These are phyloP conservation scores for Zeus faber DNA, from an alignment of 2,113 vertebrate genomes.

Conservation along the genomic window DNA sequence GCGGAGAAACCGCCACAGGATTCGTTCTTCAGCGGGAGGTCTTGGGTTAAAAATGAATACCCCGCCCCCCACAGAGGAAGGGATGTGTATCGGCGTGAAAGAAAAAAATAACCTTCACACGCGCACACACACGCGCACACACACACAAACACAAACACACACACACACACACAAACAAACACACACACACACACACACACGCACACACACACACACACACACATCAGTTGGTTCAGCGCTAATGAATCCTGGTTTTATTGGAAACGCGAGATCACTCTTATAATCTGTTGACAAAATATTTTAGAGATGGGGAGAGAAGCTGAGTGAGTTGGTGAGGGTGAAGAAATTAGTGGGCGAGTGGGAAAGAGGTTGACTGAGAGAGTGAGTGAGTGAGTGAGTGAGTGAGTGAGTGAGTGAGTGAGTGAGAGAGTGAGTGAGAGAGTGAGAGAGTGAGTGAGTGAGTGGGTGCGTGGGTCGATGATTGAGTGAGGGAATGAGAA, in stretches of 20 bases:
- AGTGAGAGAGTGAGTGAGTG: too few relatives aligned
- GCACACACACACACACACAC: slow-evolving; percentile 7
- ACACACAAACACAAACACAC: neutral
- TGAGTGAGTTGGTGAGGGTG: too few relatives aligned
- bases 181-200: slow-evolving; percentile 4
- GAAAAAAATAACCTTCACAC: slow-evolving; percentile 45
- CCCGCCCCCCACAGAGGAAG: slow-evolving; percentile 65
- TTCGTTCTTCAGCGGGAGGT: slow-evolving; percentile 72
- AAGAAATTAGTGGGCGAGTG: too few relatives aligned
- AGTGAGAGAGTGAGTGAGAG: too few relatives aligned
- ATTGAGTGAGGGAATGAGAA: neutral
- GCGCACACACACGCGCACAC: neutral
- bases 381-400: neutral
- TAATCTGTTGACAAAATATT: too few relatives aligned
- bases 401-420: neutral
- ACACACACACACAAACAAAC: slow-evolving; percentile 20
- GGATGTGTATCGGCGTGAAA: slow-evolving; percentile 47
- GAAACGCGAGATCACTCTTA: too few relatives aligned
- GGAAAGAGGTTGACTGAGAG: neutral
- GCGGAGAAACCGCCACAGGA: slow-evolving; percentile 71
- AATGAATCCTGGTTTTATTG: too few relatives aligned
- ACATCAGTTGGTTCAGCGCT: too few relatives aligned
- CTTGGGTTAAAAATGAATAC: slow-evolving; percentile 73
- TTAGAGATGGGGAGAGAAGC: too few relatives aligned
- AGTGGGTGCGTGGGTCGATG: too few relatives aligned